These are phyloP conservation scores for Nematostella vectensis DNA, from an alignment of 92 coral and sea anemone species.

Conservation along the genomic window DNA sequence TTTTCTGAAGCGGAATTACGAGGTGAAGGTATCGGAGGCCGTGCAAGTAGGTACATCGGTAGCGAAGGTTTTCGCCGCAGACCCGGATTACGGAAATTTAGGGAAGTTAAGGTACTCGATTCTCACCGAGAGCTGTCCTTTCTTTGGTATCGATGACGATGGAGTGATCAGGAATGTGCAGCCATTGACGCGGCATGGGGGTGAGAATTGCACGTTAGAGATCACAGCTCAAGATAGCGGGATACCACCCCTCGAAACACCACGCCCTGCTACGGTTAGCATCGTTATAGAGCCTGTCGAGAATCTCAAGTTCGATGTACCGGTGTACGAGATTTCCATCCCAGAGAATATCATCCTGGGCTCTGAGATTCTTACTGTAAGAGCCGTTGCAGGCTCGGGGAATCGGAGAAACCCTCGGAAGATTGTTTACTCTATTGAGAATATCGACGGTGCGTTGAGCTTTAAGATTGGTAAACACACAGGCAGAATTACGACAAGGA, in stretches of 20 bases:
- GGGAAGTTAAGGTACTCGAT: conserved; percentile 52
- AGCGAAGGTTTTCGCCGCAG: conserved; percentile 46
- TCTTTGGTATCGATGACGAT: conserved; percentile 51
- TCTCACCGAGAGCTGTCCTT: conserved; percentile 30
- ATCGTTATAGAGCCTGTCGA: conserved; percentile 29
- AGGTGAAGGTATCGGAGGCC: conserved; percentile 65
- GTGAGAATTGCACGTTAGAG: conserved; percentile 31
- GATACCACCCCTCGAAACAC: conserved; percentile 45
- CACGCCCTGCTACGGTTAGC: conserved; percentile 32
- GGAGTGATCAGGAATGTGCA: conserved; percentile 48
- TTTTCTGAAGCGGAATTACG: conserved; percentile 51
- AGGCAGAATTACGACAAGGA: conserved; percentile 40
- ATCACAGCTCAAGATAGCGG: conserved; percentile 60
- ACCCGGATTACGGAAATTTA: conserved; percentile 46
- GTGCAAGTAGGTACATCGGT: conserved; percentile 65
- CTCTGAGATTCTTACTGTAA: conserved; percentile 52
- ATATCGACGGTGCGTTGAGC: conserved; percentile 20
- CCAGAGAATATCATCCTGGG: conserved; percentile 56
- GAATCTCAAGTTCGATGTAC: conserved; percentile 62
- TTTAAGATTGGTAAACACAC: conserved; percentile 50
- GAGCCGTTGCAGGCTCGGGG: conserved; percentile 56
- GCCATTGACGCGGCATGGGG: conserved; percentile 34
- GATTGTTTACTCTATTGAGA: conserved; percentile 50
- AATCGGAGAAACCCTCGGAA: conserved; percentile 24
- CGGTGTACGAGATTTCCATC: conserved; percentile 41